Conservation (phyloP, 2,113 vertebrate species). For the Hyla sarda region DNA sequence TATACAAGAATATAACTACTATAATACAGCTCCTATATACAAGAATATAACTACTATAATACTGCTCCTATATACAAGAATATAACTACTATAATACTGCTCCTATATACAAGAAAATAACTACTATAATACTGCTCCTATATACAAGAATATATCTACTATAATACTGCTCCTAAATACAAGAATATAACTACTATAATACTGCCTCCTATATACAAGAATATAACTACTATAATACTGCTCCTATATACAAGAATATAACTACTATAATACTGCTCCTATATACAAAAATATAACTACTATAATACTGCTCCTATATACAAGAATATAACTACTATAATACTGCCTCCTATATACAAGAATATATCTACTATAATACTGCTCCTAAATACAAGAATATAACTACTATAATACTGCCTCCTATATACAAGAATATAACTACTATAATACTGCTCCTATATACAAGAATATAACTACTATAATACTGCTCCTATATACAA, state of each 20-base stretch:
- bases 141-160: no score
- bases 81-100: no score
- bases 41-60: no score
- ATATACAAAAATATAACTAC: neutral
- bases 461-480: neutral
- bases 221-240: no score
- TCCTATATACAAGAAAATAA: no score
- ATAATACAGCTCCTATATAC: no score
- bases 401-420: neutral
- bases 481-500: neutral
- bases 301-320: neutral
- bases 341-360: neutral
- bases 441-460: neutral
- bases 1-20: no score
- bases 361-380: constrained; percentile 13
- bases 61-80: no score
- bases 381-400: neutral
- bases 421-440: neutral
- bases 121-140: no score
- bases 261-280: constrained; percentile 1
- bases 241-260: neutral
- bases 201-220: no score
- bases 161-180: no score
- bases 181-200: no score
- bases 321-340: neutral